Conservation (phyloP, 2,888 invertebrate species). For the Abrostola triplasia region DNA sequence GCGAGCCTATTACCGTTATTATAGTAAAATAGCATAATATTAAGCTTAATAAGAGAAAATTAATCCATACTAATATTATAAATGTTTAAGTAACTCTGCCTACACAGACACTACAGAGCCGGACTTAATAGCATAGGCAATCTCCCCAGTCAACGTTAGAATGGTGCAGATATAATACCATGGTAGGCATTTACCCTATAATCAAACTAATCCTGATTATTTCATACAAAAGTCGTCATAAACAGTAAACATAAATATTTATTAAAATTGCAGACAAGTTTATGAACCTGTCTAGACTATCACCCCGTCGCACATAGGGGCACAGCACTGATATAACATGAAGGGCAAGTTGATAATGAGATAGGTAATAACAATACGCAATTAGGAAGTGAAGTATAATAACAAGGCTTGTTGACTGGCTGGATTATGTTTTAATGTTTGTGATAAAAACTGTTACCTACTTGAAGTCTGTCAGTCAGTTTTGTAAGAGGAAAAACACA, state of each 20-base stretch:
- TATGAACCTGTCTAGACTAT: constrained; percentile 35
- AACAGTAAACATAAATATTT: constrained; percentile 6
- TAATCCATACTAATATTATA: too few relatives aligned
- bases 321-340: constrained; percentile 21
- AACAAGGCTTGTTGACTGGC: constrained; percentile 6
- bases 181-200: too few relatives aligned
- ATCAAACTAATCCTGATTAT: not conserved
- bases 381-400: constrained; percentile 27
- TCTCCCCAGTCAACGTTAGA: too few relatives aligned
- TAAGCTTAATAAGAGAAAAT: too few relatives aligned
- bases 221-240: constrained; percentile 4
- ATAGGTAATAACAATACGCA: constrained; percentile 15
- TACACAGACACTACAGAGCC: too few relatives aligned
- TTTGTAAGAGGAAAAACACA: not conserved
- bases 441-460: not conserved
- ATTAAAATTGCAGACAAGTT: constrained; percentile 26
- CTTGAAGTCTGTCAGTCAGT: not conserved
- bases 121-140: too few relatives aligned
- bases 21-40: too few relatives aligned
- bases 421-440: not conserved
- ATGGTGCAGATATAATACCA: too few relatives aligned
- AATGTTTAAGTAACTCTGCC: too few relatives aligned
- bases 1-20: too few relatives aligned
- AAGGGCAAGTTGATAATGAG: constrained; percentile 27
- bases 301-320: constrained; percentile 7